These are phyloP conservation scores for Odontocerum albicorne DNA, from an alignment of 2,888 invertebrate species.

Conservation along the genomic window DNA sequence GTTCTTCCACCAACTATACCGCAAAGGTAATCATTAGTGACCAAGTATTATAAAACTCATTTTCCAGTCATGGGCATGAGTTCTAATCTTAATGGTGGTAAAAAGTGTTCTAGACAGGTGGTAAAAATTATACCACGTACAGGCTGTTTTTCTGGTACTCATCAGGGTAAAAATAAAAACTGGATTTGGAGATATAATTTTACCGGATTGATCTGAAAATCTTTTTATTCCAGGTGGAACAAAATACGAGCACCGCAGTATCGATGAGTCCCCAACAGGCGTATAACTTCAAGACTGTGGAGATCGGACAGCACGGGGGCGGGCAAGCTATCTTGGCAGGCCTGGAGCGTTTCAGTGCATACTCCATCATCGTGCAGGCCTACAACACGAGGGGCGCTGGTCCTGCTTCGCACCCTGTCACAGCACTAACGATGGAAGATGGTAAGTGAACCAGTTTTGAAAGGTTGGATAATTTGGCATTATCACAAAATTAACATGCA, in stretches of 20 bases:
- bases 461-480: too few relatives aligned
- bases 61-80: too few relatives aligned
- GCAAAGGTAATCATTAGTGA: too few relatives aligned
- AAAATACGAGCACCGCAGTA: slow-evolving; percentile 41
- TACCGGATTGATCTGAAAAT: background rate
- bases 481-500: too few relatives aligned
- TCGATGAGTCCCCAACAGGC: slow-evolving; percentile 49
- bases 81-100: too few relatives aligned
- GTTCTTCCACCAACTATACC: too few relatives aligned
- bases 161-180: background rate
- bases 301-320: slow-evolving; percentile 71
- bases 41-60: too few relatives aligned
- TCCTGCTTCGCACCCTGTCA: slow-evolving; percentile 78
- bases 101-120: background rate
- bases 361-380: slow-evolving; percentile 82
- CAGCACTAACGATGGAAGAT: slow-evolving; percentile 81
- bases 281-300: slow-evolving; percentile 76
- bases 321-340: slow-evolving; percentile 68
- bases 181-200: background rate
- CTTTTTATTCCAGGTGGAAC: slow-evolving; percentile 42
- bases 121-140: background rate
- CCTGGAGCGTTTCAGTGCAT: slow-evolving; percentile 76
- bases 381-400: slow-evolving; percentile 87
- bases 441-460: slow-evolving; percentile 52
- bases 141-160: background rate